Base-by-base conservation (phyloP, 2,113 vertebrate genomes). In the Thamnaconus septentrionalis region DNA sequence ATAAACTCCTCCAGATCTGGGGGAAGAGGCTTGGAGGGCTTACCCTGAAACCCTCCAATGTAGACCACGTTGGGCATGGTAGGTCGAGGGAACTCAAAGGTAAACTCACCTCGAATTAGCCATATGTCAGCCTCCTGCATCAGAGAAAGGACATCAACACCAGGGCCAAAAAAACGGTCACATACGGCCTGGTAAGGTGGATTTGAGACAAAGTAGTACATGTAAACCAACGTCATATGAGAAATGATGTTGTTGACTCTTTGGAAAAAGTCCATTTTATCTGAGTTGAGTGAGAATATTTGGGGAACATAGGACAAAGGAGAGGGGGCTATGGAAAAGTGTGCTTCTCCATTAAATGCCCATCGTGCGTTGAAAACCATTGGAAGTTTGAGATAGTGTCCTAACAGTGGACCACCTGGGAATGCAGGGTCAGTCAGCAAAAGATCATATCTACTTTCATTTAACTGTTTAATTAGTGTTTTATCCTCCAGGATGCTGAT, bases 11-110 rank as follows among this genome's bases (percentile, higher is more conserved):
- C 82, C 8, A 90, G 70, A 5, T 91, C 71, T 4, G 66, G 5
- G 18, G 86, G 62, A 1, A 91, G 85, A 6, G 86, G 71, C 4
- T 73, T 82, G 6, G 75, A 40, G 4, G 87, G 73, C 54, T 71
- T 86, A 4, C 75, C 69, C 40, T 92, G 89, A 11, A 91, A 90
- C 3, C 91, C 90, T 9, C 89, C 89, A 0, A 90, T 84, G 69
- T 91, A 91, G 43, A 91, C 43, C 0, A 82, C 47, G 11, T 91
- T 92, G 12, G 90, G 91, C 90, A 91, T 88, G 5, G 81, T 88
- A 12, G 89, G 88, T 8, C 83, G 80, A 10, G 88, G 85, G 39
- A 48, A 88, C 82, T 91, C 88, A 3, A 92, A 85, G 0, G 71
- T 82, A 53, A 89, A 92, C 75, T 92, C 89, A 0, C 83, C 42